Conservation (phyloP, 37 sponge, comb jelly and placozoan species). For the Halichondria panicea region DNA sequence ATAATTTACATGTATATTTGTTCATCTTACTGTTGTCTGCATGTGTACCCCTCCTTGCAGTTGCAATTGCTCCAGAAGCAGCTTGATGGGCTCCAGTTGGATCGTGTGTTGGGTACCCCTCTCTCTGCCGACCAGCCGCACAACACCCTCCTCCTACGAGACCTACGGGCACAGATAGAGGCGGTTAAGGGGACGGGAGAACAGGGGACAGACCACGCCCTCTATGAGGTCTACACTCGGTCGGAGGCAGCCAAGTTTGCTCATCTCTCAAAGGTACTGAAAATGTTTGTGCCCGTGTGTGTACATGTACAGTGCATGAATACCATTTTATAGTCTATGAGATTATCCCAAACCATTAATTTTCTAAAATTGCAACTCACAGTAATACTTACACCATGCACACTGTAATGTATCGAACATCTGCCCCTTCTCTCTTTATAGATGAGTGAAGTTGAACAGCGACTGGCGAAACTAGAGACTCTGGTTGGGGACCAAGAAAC, state of each 20-base stretch:
- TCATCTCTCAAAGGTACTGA: constrained; percentile 58
- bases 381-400: background rate
- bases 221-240: constrained; percentile 54
- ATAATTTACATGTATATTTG: too few relatives aligned
- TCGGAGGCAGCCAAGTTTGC: constrained; percentile 63
- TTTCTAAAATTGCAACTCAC: too few relatives aligned
- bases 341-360: too few relatives aligned
- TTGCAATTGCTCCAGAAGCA: constrained; percentile 59
- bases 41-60: background rate
- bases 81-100: constrained; percentile 51
- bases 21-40: too few relatives aligned
- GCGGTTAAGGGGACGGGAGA: constrained; percentile 18
- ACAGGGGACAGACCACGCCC: background rate
- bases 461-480: constrained; percentile 41
- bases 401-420: background rate
- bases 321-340: background rate
- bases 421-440: constrained; percentile 3
- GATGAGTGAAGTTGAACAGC: constrained; percentile 64
- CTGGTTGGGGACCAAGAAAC: constrained; percentile 50
- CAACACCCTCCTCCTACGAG: constrained; percentile 46
- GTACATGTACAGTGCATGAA: background rate
- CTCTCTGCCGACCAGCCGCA: constrained; percentile 24
- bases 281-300: background rate
- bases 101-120: constrained; percentile 9
- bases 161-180: constrained; percentile 53